Base-by-base conservation (phyloP, 2,888 invertebrate species). In the Thereva unica region DNA sequence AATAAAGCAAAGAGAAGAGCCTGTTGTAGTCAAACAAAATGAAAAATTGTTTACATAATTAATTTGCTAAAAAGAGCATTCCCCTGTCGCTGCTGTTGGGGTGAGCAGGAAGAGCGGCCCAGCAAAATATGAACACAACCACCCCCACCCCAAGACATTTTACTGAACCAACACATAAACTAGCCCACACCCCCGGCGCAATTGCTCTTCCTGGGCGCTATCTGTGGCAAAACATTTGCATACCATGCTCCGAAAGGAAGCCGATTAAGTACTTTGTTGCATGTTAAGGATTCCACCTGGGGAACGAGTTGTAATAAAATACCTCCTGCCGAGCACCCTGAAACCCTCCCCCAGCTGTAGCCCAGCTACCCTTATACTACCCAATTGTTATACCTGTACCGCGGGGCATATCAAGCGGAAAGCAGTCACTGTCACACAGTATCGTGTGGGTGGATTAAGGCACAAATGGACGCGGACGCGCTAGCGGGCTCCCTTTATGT, bases 11-110 rank as follows among this genome's bases (percentile, higher is more conserved):
- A 63, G 53, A 35, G 42, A 64, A 50, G 52, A 50, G 4, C 4
- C 10, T 37, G 7, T 34, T 37, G 40, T 64, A 64, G 41, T 40
- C 44, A 64, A 64, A 64, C 53, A 64, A 50, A 72, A 73, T 73
- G 72, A 71, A 72, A 73, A 72, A 72, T 72, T 73, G 73, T 74
- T 74, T 74, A 74, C 74, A 73, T 73, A 73, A 73, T 73, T 73
- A 74, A 74, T 73, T 73, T 71, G 71, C 76, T 71, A 76, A 73
- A 73, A 71, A 72, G 72, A 72, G 72, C 70, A 70, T 69, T 69
- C 69, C 71, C 69, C 69, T 68, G 67, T 70, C 67, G 54, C 68
- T 59, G 47, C 23, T 38, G 12, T 42, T 66, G 40, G 23, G 44
- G 12, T 10, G 37, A 49, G 6, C 10, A 50, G 52, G 52, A 7